Base-by-base conservation (phyloP, 2,888 invertebrate species). In the Callyntrura sp. region DNA sequence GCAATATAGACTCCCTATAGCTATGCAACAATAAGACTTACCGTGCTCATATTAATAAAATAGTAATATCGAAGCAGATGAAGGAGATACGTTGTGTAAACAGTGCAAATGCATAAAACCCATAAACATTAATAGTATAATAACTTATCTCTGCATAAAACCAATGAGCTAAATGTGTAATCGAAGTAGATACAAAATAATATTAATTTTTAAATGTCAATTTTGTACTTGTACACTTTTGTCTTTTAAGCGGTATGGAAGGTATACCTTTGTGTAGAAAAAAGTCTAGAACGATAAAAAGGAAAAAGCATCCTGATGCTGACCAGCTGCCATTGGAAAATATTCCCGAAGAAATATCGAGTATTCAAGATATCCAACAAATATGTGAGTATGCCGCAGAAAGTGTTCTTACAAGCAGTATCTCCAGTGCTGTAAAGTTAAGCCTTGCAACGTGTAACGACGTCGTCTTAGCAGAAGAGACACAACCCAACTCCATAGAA, bases 261-360 rank as follows among this genome's bases (percentile, higher is more conserved):
- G 35, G 35, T 11, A 5, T 28, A 0, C 17, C 25, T 5, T 23
- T 57, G 17, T 60, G 57, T 60, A 43, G 6, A 8, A 57, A 35
- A 79, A 55, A 57, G 1, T 17, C 23, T n/a, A 35, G 43, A 60
- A 79, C 35, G 57, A 60, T 17, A 17, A 79, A 79, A 79, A 79
- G 60, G 79, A 79, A 79, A 14, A n/a, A 79, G 28, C 35, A 45
- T 1, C 11, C 0, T 25, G 14, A 55, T 25, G 4, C 0, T 6
- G 12, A 9, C 0, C 14, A 43, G 23, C 62, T 25, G 0, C 0
- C 25, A 12, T 48, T 51, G 23, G 8, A 23, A 0, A 51, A 55
- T 11, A 51, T 51, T 48, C 51, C 25, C 5, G 78, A 51, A 8
- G 78, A 78, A 25, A n/a, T 12, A 20, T 55, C 55, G 1, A 51